phyloP scores from a whole-genome alignment of 1,140 invertebrate species.

The Phymorhynchus buccinoides region DNA sequence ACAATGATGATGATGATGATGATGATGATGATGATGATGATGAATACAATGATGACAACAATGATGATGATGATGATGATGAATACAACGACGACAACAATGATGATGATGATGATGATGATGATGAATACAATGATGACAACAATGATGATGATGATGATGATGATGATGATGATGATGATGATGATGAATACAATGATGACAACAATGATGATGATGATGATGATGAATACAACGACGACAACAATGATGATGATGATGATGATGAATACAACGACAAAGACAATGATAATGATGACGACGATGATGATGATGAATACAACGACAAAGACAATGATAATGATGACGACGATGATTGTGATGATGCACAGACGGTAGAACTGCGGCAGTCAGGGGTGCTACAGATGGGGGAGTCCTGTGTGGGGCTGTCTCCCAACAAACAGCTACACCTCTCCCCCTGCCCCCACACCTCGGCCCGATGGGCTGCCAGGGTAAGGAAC shows the following conservation, averaged over 20 bases:
- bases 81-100: neutral
- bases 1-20: neutral
- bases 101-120: slow-evolving; percentile 26
- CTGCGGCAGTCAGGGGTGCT: neutral
- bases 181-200: neutral
- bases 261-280: neutral
- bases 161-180: slow-evolving; percentile 30
- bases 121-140: slow-evolving; percentile 20
- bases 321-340: neutral
- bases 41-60: neutral
- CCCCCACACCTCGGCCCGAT: neutral
- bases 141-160: slow-evolving; percentile 9
- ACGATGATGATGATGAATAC: neutral
- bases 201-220: neutral
- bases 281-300: neutral
- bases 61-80: neutral
- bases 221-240: neutral
- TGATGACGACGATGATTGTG: neutral
- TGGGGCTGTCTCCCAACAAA: slow-evolving; percentile 15
- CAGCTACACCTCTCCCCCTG: slow-evolving; percentile 9
- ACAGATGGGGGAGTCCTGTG: neutral
- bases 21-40: neutral
- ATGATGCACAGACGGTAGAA: slow-evolving; percentile 26
- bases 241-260: slow-evolving; percentile 18
- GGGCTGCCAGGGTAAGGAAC: neutral